phyloP scores from a whole-genome alignment of 2,797 vertebrate species.

The Sarcoramphus papa region DNA sequence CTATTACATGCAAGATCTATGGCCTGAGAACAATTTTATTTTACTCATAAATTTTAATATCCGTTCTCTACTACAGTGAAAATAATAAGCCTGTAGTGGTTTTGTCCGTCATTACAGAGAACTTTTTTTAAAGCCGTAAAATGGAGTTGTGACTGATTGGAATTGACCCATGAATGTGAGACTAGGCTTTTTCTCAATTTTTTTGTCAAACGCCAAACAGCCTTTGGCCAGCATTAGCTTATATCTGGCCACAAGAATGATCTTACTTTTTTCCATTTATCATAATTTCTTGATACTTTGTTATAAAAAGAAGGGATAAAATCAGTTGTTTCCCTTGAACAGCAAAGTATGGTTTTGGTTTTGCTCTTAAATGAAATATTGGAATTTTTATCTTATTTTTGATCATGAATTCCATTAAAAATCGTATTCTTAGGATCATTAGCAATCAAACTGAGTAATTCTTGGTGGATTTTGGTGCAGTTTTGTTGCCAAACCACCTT shows the following conservation, averaged over 20 bases:
- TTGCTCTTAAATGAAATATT: background rate
- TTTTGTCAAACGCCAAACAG: background rate
- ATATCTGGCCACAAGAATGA: background rate
- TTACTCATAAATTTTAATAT: constrained; percentile 54
- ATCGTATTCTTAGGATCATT: background rate
- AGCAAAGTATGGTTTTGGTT: background rate
- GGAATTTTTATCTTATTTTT: background rate
- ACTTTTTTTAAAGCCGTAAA: background rate
- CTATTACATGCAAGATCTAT: constrained; percentile 7
- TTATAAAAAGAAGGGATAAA: background rate
- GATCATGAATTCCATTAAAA: background rate
- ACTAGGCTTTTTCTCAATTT: background rate
- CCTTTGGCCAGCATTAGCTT: background rate
- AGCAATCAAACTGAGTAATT: background rate
- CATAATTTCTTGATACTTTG: background rate
- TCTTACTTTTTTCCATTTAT: background rate
- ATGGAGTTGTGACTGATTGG: background rate
- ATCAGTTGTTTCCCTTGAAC: background rate
- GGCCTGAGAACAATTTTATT: constrained; percentile 43
- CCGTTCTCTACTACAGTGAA: background rate
- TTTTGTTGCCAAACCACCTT: background rate
- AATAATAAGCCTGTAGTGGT: constrained; percentile 29
- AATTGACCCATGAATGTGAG: background rate
- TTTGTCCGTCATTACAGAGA: background rate
- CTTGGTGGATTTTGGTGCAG: background rate